These are phyloP conservation scores for Stegostoma tigrinum DNA, from an alignment of 2,113 vertebrate species.

Conservation along the genomic window DNA sequence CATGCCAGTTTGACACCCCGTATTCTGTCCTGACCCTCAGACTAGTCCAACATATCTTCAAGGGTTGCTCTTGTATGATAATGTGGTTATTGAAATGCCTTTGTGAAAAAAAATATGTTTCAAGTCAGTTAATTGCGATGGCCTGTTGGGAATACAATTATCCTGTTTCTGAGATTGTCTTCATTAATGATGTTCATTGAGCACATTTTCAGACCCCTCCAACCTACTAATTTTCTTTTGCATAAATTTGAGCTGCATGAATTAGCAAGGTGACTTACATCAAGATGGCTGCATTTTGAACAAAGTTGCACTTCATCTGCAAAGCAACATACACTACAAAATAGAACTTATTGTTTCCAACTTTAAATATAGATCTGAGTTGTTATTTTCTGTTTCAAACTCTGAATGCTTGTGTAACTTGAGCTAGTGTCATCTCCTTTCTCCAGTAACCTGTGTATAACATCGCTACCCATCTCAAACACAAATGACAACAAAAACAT, in stretches of 20 bases:
- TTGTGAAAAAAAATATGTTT: background rate
- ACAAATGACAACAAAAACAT: background rate
- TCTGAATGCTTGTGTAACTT: background rate
- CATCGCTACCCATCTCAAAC: background rate
- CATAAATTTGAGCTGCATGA: constrained; percentile 11
- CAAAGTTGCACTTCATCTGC: background rate
- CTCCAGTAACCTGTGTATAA: background rate
- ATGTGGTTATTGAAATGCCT: background rate
- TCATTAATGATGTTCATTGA: background rate
- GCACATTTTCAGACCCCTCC: background rate
- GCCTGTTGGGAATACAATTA: background rate
- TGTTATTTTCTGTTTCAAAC: background rate
- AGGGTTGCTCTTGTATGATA: background rate
- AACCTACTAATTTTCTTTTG: background rate
- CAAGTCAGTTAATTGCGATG: constrained; percentile 14
- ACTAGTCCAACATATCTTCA: background rate
- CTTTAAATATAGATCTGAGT: background rate
- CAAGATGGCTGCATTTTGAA: background rate
- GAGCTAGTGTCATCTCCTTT: background rate
- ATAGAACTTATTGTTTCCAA: background rate
- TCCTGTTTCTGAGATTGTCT: background rate
- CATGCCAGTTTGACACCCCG: background rate
- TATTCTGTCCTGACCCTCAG: background rate
- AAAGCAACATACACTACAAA: background rate
- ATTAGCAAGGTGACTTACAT: constrained; percentile 6